phyloP scores from a whole-genome alignment of 2,888 invertebrate genomes.

The Pristionchus fissidentatus region DNA sequence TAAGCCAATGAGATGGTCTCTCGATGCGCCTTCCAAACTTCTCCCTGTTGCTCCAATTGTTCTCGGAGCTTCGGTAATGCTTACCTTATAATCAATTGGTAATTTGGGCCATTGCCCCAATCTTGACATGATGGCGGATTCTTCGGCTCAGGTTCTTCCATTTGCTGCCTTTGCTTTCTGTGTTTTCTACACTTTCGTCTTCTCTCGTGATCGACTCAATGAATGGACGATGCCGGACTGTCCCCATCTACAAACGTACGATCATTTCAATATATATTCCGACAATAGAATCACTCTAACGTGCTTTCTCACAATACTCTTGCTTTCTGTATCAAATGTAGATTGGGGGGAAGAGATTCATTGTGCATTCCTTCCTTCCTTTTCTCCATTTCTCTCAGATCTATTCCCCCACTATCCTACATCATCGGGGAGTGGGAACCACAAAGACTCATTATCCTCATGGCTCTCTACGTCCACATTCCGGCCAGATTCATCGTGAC shows the following conservation, averaged over 20 bases:
- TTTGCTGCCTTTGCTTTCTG: neutral
- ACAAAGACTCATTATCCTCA: conserved; percentile 38
- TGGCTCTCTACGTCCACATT: conserved; percentile 36
- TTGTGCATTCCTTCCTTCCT: too few relatives aligned
- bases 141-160: too few relatives aligned
- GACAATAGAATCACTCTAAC: neutral
- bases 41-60: conserved; percentile 38
- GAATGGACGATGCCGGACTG: conserved; percentile 32
- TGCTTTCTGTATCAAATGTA: too few relatives aligned
- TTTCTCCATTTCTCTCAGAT: conserved; percentile 1
- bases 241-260: conserved; percentile 40
- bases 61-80: neutral
- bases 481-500: conserved; percentile 40
- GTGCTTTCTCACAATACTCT: too few relatives aligned
- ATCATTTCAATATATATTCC: neutral
- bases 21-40: conserved; percentile 3
- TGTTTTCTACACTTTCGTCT: conserved; percentile 34
- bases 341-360: too few relatives aligned
- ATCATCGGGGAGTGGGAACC: conserved; percentile 44
- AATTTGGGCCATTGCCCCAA: too few relatives aligned
- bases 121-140: too few relatives aligned
- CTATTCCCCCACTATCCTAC: conserved; percentile 41
- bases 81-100: too few relatives aligned
- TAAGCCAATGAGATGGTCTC: conserved; percentile 45
- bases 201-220: neutral